Conservation (phyloP, 2,113 vertebrate genomes). For the Leptobrachium ailaonicum region DNA sequence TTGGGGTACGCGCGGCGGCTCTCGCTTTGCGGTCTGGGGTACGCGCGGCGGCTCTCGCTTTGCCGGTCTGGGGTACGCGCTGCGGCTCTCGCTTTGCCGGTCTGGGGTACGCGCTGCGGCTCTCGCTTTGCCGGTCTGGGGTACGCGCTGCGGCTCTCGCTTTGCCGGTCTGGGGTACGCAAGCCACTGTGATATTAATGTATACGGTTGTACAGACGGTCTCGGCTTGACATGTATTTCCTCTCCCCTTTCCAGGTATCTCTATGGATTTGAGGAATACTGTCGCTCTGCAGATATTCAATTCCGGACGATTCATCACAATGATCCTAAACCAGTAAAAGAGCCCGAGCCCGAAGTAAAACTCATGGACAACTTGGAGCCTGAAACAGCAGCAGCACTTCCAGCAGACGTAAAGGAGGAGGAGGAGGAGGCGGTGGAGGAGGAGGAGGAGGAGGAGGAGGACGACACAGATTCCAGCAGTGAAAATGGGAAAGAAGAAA, state of each 20-base stretch:
- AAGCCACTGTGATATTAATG: no score
- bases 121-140: no score
- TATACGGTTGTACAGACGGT: no score
- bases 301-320: constrained; percentile 96
- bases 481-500: constrained; percentile 79
- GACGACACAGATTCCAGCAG: constrained; percentile 73
- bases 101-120: no score
- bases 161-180: no score
- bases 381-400: constrained; percentile 64
- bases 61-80: no score
- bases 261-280: constrained; percentile 97
- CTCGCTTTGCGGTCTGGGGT: no score
- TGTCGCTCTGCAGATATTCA: constrained; percentile 92
- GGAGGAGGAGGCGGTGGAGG: constrained; percentile 54
- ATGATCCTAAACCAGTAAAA: constrained; percentile 75
- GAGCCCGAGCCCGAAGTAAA: constrained; percentile 62
- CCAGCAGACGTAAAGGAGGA: constrained; percentile 68
- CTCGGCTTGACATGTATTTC: no score
- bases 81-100: no score
- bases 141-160: no score
- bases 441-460: constrained; percentile 23
- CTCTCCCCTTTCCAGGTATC: constrained; percentile 73
- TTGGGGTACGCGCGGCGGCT: no score
- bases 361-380: constrained; percentile 67
- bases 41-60: no score